phyloP scores from a whole-genome alignment of 2,888 invertebrate species.

The Blastobasis adustella region DNA sequence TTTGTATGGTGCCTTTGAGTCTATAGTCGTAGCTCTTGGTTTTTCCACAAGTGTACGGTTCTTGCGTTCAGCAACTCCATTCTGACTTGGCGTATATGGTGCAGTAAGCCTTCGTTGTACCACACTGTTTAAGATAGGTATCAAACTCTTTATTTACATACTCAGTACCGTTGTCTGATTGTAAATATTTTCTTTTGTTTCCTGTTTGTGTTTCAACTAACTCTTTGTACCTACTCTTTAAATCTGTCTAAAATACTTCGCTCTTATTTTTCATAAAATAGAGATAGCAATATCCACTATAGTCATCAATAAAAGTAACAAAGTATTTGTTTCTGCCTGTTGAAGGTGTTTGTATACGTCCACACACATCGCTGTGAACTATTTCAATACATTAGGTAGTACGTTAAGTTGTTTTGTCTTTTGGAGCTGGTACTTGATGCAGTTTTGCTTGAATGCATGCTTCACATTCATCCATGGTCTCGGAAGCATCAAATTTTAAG shows the following conservation, averaged over 20 bases:
- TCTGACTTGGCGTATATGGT: conserved; percentile 2
- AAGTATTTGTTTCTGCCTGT: background rate
- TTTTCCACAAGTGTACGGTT: conserved; percentile 6
- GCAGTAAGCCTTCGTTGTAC: background rate
- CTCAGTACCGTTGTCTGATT: background rate
- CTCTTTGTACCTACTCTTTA: background rate
- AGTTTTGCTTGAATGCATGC: conserved; percentile 5
- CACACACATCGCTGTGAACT: conserved; percentile 5
- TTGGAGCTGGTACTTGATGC: background rate
- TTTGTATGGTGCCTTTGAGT: background rate
- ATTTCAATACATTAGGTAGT: conserved; percentile 4
- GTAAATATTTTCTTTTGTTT: background rate
- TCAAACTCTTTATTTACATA: background rate
- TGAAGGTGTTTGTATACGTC: conserved; percentile 1
- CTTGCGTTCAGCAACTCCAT: conserved; percentile 4
- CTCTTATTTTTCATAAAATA: background rate
- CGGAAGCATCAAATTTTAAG: background rate
- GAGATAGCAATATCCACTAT: background rate
- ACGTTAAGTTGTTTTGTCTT: background rate
- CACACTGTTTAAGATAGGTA: background rate
- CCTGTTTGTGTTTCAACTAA: background rate
- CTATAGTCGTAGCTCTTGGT: conserved; percentile 5
- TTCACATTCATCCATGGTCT: background rate
- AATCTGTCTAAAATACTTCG: background rate
- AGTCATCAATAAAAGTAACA: background rate